A percentile compares a stretch with the other conserved stretches of the same genome.
Conservation (phyloP, 2,113 vertebrate genomes). For the Odocoileus virginianus region DNA sequence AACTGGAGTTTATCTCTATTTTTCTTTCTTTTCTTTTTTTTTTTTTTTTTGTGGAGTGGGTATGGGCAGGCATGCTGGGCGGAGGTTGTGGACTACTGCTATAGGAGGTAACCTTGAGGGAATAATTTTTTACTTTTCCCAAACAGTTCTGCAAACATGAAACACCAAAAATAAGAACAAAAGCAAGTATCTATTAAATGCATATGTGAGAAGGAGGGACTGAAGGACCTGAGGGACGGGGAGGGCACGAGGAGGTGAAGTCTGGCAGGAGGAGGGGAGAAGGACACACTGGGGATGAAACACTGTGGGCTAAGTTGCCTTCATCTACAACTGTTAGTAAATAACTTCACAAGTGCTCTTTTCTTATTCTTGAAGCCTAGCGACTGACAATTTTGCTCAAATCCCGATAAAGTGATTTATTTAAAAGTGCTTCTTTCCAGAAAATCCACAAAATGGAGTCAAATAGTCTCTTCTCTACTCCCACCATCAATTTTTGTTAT, state of each 20-base stretch:
- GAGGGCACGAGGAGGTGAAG: too few relatives aligned
- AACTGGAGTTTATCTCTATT: neutral
- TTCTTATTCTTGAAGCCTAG: neutral
- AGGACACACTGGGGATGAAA: neutral
- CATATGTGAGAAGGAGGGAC: neutral
- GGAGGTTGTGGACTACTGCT: neutral
- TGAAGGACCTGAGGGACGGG: neutral
- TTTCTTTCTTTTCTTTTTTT: neutral
- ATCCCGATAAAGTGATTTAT: constrained; percentile 58
- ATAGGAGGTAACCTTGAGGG: neutral
- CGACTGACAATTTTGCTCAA: constrained; percentile 35
- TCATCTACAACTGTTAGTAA: constrained; percentile 10
- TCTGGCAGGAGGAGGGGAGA: neutral
- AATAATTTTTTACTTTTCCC: neutral
- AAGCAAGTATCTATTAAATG: neutral
- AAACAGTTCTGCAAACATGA: neutral
- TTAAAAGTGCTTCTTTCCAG: constrained; percentile 31
- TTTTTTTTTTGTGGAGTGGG: neutral
- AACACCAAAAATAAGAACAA: neutral
- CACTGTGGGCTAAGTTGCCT: neutral
- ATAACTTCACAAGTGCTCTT: constrained; percentile 12
- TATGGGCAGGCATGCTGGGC: accelerated
- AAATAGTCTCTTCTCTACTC: constrained; percentile 34
- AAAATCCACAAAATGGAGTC: constrained; percentile 56
- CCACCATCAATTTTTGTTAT: constrained; percentile 62